Percentiles rank a stretch among this genome's conserved stretches.
These are phyloP conservation scores for Chloropsis hardwickii DNA, from an alignment of 2,113 vertebrate genomes.

Conservation along the genomic window DNA sequence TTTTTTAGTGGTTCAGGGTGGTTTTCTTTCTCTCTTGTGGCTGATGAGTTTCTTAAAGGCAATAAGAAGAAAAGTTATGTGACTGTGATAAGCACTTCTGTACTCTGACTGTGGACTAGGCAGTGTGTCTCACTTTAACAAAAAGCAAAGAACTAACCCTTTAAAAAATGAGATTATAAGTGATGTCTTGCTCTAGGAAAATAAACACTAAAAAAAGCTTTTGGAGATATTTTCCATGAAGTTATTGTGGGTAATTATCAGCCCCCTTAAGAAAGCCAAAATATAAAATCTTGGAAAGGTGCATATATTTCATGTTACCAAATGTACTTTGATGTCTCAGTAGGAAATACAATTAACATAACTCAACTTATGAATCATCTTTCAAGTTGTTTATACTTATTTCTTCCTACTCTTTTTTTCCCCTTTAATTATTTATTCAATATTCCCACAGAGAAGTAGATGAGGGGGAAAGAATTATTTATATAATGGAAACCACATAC, in stretches of 20 bases:
- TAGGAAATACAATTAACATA: constrained; percentile 47
- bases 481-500: constrained; percentile 35
- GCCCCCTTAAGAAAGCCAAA: background rate
- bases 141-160: background rate
- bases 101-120: background rate
- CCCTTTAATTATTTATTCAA: constrained; percentile 52
- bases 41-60: background rate
- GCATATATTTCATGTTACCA: background rate
- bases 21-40: background rate
- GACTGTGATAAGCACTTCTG: background rate
- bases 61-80: background rate
- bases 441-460: constrained; percentile 38
- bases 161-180: background rate
- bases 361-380: constrained; percentile 47
- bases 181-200: background rate
- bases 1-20: background rate
- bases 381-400: constrained; percentile 58
- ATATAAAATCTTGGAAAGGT: constrained; percentile 36
- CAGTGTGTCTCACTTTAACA: background rate
- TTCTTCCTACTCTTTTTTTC: constrained; percentile 14
- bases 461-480: constrained; percentile 48
- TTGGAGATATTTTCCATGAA: constrained; percentile 10
- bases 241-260: background rate
- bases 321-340: constrained; percentile 37
- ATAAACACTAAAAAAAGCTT: constrained; percentile 21